Percentiles rank a stretch among this genome's conserved stretches.
These are phyloP conservation scores for Drosophila varians DNA, from an alignment of 1,140 invertebrate genomes.

Conservation along the genomic window DNA sequence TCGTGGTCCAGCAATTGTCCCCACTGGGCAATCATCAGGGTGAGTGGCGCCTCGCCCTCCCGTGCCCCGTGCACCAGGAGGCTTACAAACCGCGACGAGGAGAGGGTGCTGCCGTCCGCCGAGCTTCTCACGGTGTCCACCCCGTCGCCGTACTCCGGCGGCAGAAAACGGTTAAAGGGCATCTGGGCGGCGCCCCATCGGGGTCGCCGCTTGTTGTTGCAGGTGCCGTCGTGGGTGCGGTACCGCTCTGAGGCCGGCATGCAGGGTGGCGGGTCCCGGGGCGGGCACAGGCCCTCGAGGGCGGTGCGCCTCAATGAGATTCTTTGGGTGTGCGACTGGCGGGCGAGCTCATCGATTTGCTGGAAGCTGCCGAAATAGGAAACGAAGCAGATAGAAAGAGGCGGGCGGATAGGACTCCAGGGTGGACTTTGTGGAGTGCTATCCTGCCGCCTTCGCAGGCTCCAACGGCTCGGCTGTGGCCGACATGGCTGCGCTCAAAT, in stretches of 20 bases:
- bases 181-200: conserved; percentile 93
- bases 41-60: conserved; percentile 86
- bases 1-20: conserved; percentile 94
- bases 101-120: conserved; percentile 85
- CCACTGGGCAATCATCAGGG: conserved; percentile 92
- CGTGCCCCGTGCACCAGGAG: conserved; percentile 87
- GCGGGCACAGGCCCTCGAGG: conserved; percentile 76
- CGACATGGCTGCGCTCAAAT: conserved; percentile 65
- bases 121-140: conserved; percentile 86
- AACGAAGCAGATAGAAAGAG: not conserved
- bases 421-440: conserved; percentile 13
- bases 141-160: conserved; percentile 93
- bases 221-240: conserved; percentile 92
- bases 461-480: conserved; percentile 7
- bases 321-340: conserved; percentile 74
- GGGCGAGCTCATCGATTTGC: conserved; percentile 74
- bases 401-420: conserved; percentile 5
- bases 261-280: conserved; percentile 74
- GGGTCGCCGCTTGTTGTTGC: conserved; percentile 91
- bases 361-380: conserved; percentile 61
- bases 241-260: conserved; percentile 85
- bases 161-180: conserved; percentile 91
- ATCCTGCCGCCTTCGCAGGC: conserved; percentile 17
- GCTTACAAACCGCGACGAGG: conserved; percentile 87
- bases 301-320: conserved; percentile 78